Conservation (phyloP, 2,797 vertebrate species). For the Centroberyx gerrardi region DNA sequence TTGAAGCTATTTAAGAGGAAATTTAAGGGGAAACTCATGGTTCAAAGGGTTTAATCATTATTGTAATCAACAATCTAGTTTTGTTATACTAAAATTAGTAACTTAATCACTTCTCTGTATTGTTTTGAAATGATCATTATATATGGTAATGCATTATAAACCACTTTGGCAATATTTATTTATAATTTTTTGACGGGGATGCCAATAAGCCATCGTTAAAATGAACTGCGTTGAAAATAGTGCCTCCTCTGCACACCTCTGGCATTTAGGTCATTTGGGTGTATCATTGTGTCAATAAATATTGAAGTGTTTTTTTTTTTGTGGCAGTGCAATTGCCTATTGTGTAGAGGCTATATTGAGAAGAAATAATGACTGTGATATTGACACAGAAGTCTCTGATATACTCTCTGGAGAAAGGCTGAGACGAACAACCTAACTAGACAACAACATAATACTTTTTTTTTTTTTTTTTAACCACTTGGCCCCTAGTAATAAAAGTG, state of each 20-base stretch:
- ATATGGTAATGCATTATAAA: too few relatives aligned
- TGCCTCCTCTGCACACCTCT: neutral
- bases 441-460: too few relatives aligned
- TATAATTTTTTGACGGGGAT: neutral
- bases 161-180: neutral
- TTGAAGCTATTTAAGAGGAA: too few relatives aligned
- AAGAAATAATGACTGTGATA: constrained; percentile 5
- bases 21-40: too few relatives aligned
- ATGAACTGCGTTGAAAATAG: neutral
- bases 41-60: too few relatives aligned
- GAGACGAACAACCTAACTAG: neutral
- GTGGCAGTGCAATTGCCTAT: neutral
- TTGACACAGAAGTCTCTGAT: constrained; percentile 1
- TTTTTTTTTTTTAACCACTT: neutral
- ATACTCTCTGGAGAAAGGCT: neutral
- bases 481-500: too few relatives aligned
- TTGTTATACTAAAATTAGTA: too few relatives aligned
- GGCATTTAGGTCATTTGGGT: neutral
- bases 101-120: too few relatives aligned
- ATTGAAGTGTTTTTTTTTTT: neutral
- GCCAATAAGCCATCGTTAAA: too few relatives aligned
- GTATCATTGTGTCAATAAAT: neutral
- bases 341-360: neutral
- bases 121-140: too few relatives aligned
- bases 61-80: too few relatives aligned